Percentiles rank a stretch among this genome's conserved stretches.
Conservation (phyloP, 2,113 vertebrate genomes). For the Dinomys branickii region DNA sequence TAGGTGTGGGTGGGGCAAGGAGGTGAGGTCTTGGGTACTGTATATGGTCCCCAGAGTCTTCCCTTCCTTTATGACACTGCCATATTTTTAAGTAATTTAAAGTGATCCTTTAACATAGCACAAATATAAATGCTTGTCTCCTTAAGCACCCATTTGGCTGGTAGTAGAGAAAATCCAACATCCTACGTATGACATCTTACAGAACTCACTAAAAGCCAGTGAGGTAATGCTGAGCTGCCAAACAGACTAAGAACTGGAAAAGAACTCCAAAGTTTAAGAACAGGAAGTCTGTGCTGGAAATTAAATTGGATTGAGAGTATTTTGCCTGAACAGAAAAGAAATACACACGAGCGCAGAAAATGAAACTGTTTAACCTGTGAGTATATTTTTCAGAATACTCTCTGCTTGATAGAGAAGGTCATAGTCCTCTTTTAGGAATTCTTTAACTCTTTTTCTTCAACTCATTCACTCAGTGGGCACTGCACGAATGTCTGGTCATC, state of each 20-base stretch:
- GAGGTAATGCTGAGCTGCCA: constrained; percentile 51
- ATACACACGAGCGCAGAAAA: background rate
- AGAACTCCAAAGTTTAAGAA: constrained; percentile 41
- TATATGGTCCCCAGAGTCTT: background rate
- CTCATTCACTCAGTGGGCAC: background rate
- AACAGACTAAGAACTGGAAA: constrained; percentile 54
- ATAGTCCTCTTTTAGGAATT: background rate
- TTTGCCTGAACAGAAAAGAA: constrained; percentile 47
- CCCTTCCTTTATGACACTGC: background rate
- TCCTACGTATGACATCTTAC: background rate
- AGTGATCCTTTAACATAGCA: background rate
- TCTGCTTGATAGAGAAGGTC: background rate
- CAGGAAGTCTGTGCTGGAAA: background rate
- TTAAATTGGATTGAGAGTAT: constrained; percentile 27
- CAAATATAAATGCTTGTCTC: constrained; percentile 16
- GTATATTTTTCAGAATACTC: background rate
- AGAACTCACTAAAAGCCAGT: constrained; percentile 59
- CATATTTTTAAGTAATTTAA: constrained; percentile 42
- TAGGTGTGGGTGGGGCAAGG: background rate
- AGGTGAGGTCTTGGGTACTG: background rate
- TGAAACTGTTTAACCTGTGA: background rate
- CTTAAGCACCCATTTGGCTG: constrained; percentile 29
- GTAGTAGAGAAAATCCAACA: constrained; percentile 3
- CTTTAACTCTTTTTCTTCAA: background rate
- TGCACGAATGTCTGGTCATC: background rate